Conservation (phyloP, 2,113 vertebrate genomes). For the Oreotrochilus melanogaster region DNA sequence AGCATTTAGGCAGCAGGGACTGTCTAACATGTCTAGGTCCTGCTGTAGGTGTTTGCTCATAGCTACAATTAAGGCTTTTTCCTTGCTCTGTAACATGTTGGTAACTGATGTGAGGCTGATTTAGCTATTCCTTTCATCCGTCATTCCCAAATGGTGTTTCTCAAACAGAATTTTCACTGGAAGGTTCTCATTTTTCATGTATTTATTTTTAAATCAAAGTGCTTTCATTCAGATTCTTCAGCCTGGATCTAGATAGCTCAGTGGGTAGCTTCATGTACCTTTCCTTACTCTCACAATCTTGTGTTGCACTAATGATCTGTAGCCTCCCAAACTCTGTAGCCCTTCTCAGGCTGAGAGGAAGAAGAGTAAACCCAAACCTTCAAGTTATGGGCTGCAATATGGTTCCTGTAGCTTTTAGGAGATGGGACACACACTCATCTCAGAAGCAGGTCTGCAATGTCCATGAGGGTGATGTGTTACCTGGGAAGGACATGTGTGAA, state of each 20-base stretch:
- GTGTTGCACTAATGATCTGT: background rate
- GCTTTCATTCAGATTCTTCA: background rate
- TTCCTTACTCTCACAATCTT: background rate
- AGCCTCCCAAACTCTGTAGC: background rate
- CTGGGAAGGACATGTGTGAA: background rate
- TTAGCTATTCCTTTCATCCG: background rate
- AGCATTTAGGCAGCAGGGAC: background rate
- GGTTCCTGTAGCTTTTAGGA: background rate
- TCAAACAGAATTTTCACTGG: background rate
- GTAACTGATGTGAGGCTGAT: background rate
- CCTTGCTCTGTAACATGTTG: background rate
- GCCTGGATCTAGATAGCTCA: background rate
- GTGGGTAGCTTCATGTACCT: background rate
- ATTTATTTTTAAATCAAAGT: background rate
- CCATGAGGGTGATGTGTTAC: background rate
- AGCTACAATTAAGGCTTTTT: background rate
- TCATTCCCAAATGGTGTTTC: fast-evolving
- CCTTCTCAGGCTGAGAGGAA: background rate
- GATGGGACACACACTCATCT: background rate
- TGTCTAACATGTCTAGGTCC: background rate
- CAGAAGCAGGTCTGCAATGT: background rate
- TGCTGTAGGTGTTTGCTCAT: background rate
- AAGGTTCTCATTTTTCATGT: background rate
- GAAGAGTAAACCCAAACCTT: background rate
- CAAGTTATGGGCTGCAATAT: background rate